A percentile compares a stretch with the other conserved stretches of the same genome.
Evolutionary conservation across 2,888 invertebrate species (phyloP).

Genomic region (Apotomis betuletana): DNA sequence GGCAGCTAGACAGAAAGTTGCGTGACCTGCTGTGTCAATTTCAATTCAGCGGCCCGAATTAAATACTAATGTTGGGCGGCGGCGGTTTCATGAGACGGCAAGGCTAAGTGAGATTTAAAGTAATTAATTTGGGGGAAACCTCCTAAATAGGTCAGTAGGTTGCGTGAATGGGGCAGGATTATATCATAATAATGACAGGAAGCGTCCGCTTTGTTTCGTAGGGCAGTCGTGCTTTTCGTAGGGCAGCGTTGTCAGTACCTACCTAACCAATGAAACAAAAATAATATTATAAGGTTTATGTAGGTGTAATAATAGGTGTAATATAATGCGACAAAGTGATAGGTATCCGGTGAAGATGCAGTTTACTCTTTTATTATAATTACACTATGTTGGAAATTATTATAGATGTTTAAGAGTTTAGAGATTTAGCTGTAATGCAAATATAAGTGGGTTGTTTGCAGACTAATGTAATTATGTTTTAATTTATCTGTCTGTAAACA

Average conservation of each 20-base stretch:
- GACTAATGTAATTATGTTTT: too few relatives aligned
- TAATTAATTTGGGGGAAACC: slow-evolving; percentile 23
- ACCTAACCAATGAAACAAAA: not conserved
- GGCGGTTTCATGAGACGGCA: not conserved
- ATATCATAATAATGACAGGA: slow-evolving; percentile 24
- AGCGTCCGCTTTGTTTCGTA: slow-evolving; percentile 13
- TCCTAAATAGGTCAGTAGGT: slow-evolving; percentile 62
- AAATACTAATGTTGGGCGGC: not conserved
- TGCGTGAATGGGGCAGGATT: slow-evolving; percentile 47
- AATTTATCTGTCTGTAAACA: too few relatives aligned
- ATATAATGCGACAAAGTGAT: too few relatives aligned
- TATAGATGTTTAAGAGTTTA: too few relatives aligned
- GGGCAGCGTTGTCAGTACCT: not conserved
- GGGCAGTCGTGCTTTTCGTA: slow-evolving; percentile 1
- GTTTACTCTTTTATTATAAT: too few relatives aligned
- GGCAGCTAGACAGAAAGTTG: not conserved
- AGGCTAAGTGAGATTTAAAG: slow-evolving; percentile 17
- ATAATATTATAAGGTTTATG: not conserved
- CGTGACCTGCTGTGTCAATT: not conserved
- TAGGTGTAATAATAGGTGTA: too few relatives aligned
- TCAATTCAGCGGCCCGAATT: not conserved
- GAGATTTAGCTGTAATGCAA: too few relatives aligned
- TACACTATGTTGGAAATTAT: too few relatives aligned
- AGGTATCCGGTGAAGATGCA: too few relatives aligned
- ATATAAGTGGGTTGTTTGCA: too few relatives aligned